Evolutionary conservation across 2,113 vertebrate species (phyloP), one percentile per base, ranked within the genome.

Genomic region (Mormyrus iriodes): DNA sequence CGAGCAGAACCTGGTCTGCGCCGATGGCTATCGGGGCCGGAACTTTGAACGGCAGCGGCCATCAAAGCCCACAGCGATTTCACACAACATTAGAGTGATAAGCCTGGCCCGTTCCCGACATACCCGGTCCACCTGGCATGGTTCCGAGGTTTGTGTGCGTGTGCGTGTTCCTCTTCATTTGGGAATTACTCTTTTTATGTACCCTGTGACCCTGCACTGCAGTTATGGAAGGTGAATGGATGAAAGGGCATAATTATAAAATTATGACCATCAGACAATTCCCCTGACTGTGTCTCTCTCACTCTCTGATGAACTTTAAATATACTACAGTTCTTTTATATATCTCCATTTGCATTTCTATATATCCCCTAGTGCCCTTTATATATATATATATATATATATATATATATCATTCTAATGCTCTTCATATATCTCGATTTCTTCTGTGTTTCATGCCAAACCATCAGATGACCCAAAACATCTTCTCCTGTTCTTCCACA

Each of bases 71-170:
- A 0, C 53, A 21, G 35, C 24, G 8, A 65, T 58, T 87, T 87
- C 35, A 65, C 52, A 61, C 27, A 65, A 87, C 52, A 87, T 87
- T 87, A 61, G 17, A 87, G 55, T 65, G 52, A 87, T 61, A 65
- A 44, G 65, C 55, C 55, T 61, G 86, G 53, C 44, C 39, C 9
- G 17, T 46, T 42, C 86, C 35, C 55, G 48, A 87, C 55, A 58
- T 2, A 19, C 52, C 39, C 35, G 9, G 10, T 87, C 35, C 58
- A 5, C 53, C 17, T 44, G 76, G 88, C 76, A 44, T 35, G 27
- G 49, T 8, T n/a, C n/a, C 61, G n/a, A 27, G 48, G 65, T 82
- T 49, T 84, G 35, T 61, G 88, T 31, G 79, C 55, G 39, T 42
- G 52, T 58, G 51, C 83, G 52, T 84, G 76, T 51, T 85, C 13